Base-by-base conservation (phyloP, 2,797 vertebrate species). In the Clarias fuscus region DNA sequence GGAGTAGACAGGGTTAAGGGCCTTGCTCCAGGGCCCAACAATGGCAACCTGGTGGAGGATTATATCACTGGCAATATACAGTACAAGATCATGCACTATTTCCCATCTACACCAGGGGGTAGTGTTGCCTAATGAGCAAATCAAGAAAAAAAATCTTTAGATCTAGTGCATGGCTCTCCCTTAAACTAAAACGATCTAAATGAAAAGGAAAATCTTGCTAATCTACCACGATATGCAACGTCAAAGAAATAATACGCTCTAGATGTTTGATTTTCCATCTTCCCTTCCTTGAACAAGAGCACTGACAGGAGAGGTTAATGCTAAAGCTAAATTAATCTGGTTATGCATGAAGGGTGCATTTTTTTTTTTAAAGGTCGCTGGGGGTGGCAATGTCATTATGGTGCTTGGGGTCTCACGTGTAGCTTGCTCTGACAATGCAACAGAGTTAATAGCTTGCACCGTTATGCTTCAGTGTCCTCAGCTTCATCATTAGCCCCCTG, bases 401-500 rank as follows among this genome's bases (percentile, higher is more conserved):
- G n/a, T 73, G 68, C 85, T 87, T 40, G 84, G 73, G 70, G 77
- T 77, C 70, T 68, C 56, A 59, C 53, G 78, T 73, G 40, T 17
- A 72, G 62, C 24, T 33, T 71, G 75, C 17, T 62, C 77, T 86
- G 85, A 40, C 61, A 85, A 76, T 65, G 67, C 33, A 43, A 79
- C 67, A 62, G 27, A 83, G 87, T 70, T 89, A 85, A 85, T 76
- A 84, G 78, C 68, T 83, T 71, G 33, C 56, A 62, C 67, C 30
- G 48, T 59, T 58, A 43, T 20, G 77, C 82, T 80, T 71, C 83
- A 80, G 85, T 84, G 84, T 70, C 84, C 75, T 59, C 53, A 33
- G 76, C 71, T 89, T 85, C 70, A 85, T 87, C 76, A 87, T 89
- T 84, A 87, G 62, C 82, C 76, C 64, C 64, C 72, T 53, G 58